Base-by-base conservation (phyloP, 2,113 vertebrate genomes). In the Apodemus speciosus region DNA sequence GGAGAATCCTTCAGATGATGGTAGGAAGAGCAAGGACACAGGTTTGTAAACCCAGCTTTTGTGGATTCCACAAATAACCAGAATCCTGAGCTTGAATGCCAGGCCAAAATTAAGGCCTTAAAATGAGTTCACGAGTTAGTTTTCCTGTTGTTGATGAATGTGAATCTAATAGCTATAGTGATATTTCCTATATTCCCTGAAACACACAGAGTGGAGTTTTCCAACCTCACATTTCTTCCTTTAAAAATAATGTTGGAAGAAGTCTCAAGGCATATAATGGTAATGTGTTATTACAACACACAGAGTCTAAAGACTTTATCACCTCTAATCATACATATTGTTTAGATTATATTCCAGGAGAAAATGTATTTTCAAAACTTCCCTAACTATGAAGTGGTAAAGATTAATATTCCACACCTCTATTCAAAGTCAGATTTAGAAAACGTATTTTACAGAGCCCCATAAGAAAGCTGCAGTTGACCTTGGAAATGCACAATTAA, bases 181-280 rank as follows among this genome's bases (percentile, higher is more conserved):
- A 38, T 88, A 27, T 92, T 94, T 89, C 79, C 89, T 66, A 88
- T 91, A 94, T 95, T 90, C 81, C 69, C 84, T 76, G 84, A 97
- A 90, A 92, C 38, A 62, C 60, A 32, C 10, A 35, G 38, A 81
- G 13, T 32, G 20, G 35, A 9, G 23, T 77, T 95, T 93, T 97
- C 62, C 56, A 96, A 81, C 5, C 30, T 84, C 40, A 18, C 30
- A 75, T 56, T 73, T 75, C 75, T 73, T 20, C 14, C 10, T 9
- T 95, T 94, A 81, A 83, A 83, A 60, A 83, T 91, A 85, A 77
- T 92, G 75, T 20, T 85, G 35, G 49, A 90, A 43, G 73, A 95
- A 95, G 23, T 83, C 38, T 85, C 89, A 81, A 88, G 8, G 20
- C 30, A 76, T 79, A 38, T 21, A 72, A 95, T 91, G 69, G 86